A percentile compares a stretch with the other conserved stretches of the same genome.
Evolutionary conservation across 2,113 vertebrate species (phyloP).

Genomic region (Corvus hawaiiensis): DNA sequence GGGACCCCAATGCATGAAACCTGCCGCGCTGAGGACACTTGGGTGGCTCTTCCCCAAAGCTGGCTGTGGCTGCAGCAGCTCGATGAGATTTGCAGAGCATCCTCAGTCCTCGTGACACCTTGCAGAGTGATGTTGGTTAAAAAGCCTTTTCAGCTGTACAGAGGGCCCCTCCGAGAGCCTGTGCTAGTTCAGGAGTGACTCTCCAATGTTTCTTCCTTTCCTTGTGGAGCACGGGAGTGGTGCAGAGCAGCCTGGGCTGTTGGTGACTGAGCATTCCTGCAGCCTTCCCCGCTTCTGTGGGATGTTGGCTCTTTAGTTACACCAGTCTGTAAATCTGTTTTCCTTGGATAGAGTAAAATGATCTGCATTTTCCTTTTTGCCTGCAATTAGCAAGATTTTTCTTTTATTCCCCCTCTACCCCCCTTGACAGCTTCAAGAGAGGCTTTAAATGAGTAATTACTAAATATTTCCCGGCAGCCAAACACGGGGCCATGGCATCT

Average conservation of each 20-base stretch:
- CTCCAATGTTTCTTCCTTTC: neutral
- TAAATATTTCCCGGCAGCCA: slow-evolving; percentile 80
- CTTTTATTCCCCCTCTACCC: neutral
- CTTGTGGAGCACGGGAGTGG: neutral
- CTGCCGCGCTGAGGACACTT: rapidly evolving
- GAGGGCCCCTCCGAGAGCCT: neutral
- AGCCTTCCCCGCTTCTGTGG: neutral
- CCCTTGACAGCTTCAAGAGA: slow-evolving; percentile 71
- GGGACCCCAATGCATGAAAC: rapidly evolving
- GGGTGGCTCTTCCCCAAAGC: neutral
- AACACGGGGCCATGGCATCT: slow-evolving; percentile 75
- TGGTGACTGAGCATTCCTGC: neutral
- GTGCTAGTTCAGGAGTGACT: neutral
- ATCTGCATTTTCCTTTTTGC: slow-evolving; percentile 27
- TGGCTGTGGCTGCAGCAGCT: neutral
- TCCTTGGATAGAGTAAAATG: neutral
- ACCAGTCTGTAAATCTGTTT: neutral
- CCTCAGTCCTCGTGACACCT: rapidly evolving
- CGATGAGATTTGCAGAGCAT: rapidly evolving
- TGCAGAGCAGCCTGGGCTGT: neutral
- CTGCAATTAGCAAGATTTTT: slow-evolving; percentile 63
- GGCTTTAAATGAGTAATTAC: slow-evolving; percentile 83
- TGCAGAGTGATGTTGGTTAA: rapidly evolving
- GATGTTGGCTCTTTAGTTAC: neutral
- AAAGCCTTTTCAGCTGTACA: neutral